Evolutionary conservation across 1,140 invertebrate genomes (phyloP).

Genomic region (Cydia splendana): DNA sequence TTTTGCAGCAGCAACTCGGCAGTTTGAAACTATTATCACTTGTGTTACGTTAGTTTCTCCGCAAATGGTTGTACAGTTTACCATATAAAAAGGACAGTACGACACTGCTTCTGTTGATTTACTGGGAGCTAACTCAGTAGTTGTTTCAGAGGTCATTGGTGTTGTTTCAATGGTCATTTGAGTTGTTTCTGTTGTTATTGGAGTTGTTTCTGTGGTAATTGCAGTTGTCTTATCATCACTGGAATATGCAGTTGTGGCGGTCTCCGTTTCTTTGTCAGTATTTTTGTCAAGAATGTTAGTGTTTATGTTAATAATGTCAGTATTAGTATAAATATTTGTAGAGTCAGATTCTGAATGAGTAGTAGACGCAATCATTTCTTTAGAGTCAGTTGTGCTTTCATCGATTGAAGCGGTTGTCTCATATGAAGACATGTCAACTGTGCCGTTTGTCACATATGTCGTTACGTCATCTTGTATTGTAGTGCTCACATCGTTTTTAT

Average conservation of each 20-base stretch:
- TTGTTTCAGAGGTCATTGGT: neutral
- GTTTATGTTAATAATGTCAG: neutral
- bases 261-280: neutral
- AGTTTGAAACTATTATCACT: slow-evolving; percentile 61
- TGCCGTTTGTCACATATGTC: neutral
- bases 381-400: neutral
- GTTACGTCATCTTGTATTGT: neutral
- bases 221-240: neutral
- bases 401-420: neutral
- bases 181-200: neutral
- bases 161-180: neutral
- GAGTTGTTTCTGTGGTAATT: neutral
- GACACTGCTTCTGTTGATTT: slow-evolving; percentile 27
- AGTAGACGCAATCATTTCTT: neutral
- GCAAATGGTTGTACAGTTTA: slow-evolving; percentile 67
- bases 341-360: neutral
- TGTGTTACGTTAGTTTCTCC: slow-evolving; percentile 60
- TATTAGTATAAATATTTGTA: neutral
- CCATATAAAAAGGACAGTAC: slow-evolving; percentile 57
- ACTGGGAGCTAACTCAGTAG: neutral
- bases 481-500: neutral
- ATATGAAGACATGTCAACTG: neutral
- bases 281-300: neutral
- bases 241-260: neutral
- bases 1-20: slow-evolving; percentile 49